Conservation (phyloP, 2,797 vertebrate genomes). For the Scolopax bukidnonensis region DNA sequence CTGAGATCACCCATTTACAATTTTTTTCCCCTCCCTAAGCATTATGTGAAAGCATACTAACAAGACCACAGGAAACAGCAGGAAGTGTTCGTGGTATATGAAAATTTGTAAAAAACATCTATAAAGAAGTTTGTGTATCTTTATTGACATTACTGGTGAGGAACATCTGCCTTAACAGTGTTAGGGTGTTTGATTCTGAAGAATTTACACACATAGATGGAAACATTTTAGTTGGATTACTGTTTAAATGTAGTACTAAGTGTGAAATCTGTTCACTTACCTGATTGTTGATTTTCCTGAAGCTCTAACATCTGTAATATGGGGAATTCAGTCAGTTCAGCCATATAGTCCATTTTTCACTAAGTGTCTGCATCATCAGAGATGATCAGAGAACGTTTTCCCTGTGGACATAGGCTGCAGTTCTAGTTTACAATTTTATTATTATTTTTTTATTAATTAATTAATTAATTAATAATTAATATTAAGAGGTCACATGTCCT, state of each 20-base stretch:
- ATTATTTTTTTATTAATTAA: too few relatives aligned
- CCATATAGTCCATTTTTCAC: not conserved
- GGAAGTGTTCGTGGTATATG: not conserved
- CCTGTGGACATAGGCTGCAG: not conserved
- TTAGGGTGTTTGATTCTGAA: not conserved
- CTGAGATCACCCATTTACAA: not conserved
- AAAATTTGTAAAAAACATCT: not conserved
- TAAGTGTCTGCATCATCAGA: not conserved
- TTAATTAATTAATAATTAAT: too few relatives aligned
- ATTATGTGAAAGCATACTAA: not conserved
- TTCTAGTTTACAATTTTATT: not conserved
- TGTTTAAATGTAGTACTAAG: not conserved
- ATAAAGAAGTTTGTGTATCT: not conserved
- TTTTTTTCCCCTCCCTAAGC: not conserved
- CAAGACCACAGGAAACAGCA: not conserved
- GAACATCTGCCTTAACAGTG: not conserved
- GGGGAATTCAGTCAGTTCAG: not conserved
- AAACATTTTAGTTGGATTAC: not conserved
- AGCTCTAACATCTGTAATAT: not conserved
- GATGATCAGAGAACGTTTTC: not conserved
- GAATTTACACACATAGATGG: not conserved
- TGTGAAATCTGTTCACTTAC: not conserved
- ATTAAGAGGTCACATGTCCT: fast-evolving
- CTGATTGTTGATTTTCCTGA: not conserved
- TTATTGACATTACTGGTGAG: not conserved